phyloP scores from a whole-genome alignment of 2,888 invertebrate species.

The Chelonus formosanus region DNA sequence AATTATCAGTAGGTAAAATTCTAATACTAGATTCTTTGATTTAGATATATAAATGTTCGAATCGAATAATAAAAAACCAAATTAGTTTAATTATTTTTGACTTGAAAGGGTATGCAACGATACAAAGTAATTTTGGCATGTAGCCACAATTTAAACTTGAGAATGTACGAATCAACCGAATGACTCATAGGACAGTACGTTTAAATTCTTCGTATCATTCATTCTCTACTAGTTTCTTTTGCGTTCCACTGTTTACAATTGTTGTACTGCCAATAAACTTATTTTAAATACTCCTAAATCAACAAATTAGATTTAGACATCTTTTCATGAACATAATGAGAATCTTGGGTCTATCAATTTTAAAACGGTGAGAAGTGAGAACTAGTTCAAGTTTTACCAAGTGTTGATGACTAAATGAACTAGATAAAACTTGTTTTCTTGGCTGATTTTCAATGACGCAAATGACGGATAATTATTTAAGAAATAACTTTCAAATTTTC shows the following conservation, averaged over 20 bases:
- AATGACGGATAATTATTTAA: not conserved
- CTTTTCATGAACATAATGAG: not conserved
- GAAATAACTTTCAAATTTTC: not conserved
- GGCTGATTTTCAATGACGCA: conserved; percentile 6
- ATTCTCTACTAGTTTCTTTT: not conserved
- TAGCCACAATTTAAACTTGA: conserved; percentile 32
- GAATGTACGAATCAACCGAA: conserved; percentile 38
- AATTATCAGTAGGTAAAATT: too few relatives aligned
- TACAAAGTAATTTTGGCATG: conserved; percentile 30
- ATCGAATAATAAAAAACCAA: conserved; percentile 14
- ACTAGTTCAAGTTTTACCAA: not conserved
- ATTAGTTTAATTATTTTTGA: conserved; percentile 30
- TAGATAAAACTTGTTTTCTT: not conserved
- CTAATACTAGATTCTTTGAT: too few relatives aligned
- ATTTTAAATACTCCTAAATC: too few relatives aligned
- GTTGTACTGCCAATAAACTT: too few relatives aligned
- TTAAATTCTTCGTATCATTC: conserved; percentile 3
- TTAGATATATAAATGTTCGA: conserved; percentile 2
- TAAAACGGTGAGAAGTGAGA: conserved; percentile 2
- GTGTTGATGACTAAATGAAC: not conserved
- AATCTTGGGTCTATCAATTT: not conserved
- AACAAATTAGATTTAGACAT: too few relatives aligned
- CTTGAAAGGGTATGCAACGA: conserved; percentile 25
- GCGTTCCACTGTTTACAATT: not conserved
- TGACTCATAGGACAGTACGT: conserved; percentile 35